Evolutionary conservation across 2,888 invertebrate species (phyloP).

Genomic region (Caenorhabditis afra): DNA sequence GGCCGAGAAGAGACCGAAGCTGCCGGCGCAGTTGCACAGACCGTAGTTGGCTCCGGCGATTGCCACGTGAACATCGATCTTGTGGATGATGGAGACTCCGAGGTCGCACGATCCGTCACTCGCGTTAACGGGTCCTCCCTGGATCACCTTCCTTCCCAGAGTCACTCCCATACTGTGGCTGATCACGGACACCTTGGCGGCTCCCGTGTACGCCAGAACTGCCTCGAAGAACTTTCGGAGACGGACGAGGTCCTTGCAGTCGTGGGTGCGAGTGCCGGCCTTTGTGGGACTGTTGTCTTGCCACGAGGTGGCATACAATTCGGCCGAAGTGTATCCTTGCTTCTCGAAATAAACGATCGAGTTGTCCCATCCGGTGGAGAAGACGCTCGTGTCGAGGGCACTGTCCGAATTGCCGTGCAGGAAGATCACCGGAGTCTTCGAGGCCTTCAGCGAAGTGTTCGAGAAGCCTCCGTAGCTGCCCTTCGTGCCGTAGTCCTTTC

Average conservation of each 20-base stretch:
- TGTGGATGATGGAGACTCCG: conserved; percentile 55
- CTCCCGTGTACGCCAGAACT: conserved; percentile 67
- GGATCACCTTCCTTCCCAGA: conserved; percentile 67
- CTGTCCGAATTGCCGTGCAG: conserved; percentile 73
- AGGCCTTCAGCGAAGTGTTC: conserved; percentile 3
- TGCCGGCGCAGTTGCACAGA: conserved; percentile 67
- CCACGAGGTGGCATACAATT: conserved; percentile 75
- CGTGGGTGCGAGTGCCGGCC: conserved; percentile 66
- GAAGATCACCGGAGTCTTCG: conserved; percentile 61
- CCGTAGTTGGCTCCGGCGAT: conserved; percentile 74
- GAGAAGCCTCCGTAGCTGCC: conserved; percentile 69
- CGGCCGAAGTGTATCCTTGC: conserved; percentile 65
- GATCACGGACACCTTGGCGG: conserved; percentile 67
- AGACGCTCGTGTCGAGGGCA: conserved; percentile 52
- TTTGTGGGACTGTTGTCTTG: conserved; percentile 65
- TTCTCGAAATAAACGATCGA: conserved; percentile 63
- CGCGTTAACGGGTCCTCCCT: conserved; percentile 61
- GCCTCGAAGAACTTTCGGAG: conserved; percentile 72
- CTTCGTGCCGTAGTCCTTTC: conserved; percentile 61
- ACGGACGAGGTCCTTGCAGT: conserved; percentile 65
- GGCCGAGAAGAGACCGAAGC: conserved; percentile 44
- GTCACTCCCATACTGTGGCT: conserved; percentile 77
- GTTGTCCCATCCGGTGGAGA: conserved; percentile 67
- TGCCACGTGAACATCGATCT: conserved; percentile 67
- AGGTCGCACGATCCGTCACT: conserved; percentile 56